A percentile compares a stretch with the other conserved stretches of the same genome.
phyloP scores from a whole-genome alignment of 2,113 vertebrate species.

The Trogon surrucura region DNA sequence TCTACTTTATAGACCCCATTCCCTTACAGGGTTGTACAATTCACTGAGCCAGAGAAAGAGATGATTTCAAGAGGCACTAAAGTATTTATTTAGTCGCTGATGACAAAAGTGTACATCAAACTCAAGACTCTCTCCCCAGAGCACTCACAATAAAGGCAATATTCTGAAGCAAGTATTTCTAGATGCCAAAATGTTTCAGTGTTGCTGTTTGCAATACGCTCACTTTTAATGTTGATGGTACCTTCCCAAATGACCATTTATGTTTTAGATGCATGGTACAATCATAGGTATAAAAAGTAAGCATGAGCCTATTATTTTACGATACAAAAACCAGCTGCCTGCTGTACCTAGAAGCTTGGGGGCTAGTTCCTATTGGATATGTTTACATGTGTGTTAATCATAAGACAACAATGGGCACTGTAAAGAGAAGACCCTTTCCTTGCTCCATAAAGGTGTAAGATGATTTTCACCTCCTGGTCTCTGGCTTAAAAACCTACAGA shows the following conservation, averaged over 20 bases:
- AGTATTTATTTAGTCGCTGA: constrained; percentile 38
- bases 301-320: neutral
- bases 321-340: neutral
- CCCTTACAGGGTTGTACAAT: neutral
- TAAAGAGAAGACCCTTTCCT: neutral
- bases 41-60: constrained; percentile 26
- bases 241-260: constrained; percentile 39
- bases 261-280: neutral
- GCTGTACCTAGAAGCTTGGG: neutral
- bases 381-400: neutral
- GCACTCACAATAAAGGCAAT: neutral
- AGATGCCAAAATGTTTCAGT: constrained; percentile 14
- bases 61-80: constrained; percentile 18
- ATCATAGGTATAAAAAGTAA: constrained; percentile 34
- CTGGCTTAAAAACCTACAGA: neutral
- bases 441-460: neutral
- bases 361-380: neutral
- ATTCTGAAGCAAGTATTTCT: constrained; percentile 20
- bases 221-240: constrained; percentile 23
- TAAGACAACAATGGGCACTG: constrained; percentile 1
- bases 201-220: constrained; percentile 2
- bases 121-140: neutral
- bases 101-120: constrained; percentile 11
- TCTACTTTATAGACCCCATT: neutral
- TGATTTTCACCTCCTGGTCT: neutral